Conservation (phyloP, 2,888 invertebrate genomes). For the Drosophila demipolita region DNA sequence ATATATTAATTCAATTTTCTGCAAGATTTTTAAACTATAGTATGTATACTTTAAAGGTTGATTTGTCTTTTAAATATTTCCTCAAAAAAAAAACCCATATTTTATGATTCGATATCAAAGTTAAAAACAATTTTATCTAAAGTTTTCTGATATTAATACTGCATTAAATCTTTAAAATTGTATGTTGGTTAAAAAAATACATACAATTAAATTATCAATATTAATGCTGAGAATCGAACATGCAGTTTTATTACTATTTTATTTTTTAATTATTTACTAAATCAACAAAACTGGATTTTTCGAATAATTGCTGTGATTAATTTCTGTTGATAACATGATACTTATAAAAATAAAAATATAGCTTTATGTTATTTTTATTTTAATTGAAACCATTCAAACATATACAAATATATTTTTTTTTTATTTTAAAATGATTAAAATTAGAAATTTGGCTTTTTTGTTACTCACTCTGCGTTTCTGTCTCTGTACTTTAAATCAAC, state of each 20-base stretch:
- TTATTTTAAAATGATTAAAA: not conserved
- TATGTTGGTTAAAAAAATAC: not conserved
- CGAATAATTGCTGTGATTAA: not conserved
- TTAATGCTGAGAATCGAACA: not conserved
- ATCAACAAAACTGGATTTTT: not conserved
- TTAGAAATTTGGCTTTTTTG: not conserved
- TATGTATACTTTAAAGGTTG: not conserved
- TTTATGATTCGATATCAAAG: too few relatives aligned
- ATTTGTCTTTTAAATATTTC: too few relatives aligned
- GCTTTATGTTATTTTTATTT: not conserved
- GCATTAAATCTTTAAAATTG: too few relatives aligned
- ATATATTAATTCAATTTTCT: not conserved
- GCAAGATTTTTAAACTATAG: not conserved
- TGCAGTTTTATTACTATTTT: too few relatives aligned
- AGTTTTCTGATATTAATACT: too few relatives aligned
- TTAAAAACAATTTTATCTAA: too few relatives aligned
- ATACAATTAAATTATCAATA: not conserved
- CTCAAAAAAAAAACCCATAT: too few relatives aligned
- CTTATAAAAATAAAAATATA: not conserved
- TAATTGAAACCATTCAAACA: not conserved
- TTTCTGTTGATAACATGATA: not conserved
- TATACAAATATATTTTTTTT: not conserved
- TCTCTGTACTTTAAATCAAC: slow-evolving; percentile 43
- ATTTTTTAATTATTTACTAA: not conserved
- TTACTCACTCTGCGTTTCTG: not conserved